Percentiles rank a stretch among this genome's conserved stretches.
Evolutionary conservation across 2,888 invertebrate genomes (phyloP).

Genomic region (Synanthedon formicaeformis): DNA sequence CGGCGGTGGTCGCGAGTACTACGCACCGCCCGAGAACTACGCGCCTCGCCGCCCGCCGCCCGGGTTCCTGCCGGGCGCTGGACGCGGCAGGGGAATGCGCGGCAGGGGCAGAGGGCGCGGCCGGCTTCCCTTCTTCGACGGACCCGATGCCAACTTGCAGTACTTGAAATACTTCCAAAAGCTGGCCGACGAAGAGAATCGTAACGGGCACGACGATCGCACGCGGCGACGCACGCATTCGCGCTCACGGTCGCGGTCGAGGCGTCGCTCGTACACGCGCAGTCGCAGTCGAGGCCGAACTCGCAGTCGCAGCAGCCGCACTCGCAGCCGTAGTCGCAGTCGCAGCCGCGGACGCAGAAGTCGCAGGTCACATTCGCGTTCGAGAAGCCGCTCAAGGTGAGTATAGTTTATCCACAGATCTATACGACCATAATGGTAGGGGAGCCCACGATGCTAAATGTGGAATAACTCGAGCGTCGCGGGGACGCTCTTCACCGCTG

Average conservation of each 20-base stretch:
- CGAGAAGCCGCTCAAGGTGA: conserved; percentile 4
- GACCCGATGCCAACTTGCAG: conserved; percentile 49
- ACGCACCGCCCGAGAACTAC: conserved; percentile 31
- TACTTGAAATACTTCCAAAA: conserved; percentile 71
- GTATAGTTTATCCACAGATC: no score
- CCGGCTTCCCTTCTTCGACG: conserved; percentile 54
- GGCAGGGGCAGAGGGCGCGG: conserved; percentile 22
- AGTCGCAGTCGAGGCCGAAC: conserved; percentile 16
- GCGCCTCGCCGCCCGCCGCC: conserved; percentile 16
- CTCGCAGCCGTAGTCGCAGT: conserved; percentile 31
- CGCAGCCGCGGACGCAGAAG: conserved; percentile 34
- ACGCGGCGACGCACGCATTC: conserved; percentile 33
- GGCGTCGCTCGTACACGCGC: conserved; percentile 20
- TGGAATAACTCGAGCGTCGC: no score
- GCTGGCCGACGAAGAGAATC: conserved; percentile 66
- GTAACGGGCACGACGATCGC: conserved; percentile 58
- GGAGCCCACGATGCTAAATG: no score
- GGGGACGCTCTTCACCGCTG: no score
- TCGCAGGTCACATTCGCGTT: conserved; percentile 16
- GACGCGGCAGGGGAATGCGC: conserved; percentile 7
- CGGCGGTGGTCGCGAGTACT: conserved; percentile 37
- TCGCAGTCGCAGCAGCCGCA: conserved; percentile 21
- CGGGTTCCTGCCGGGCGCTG: conserved; percentile 12
- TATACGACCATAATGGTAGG: no score
- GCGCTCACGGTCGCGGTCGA: conserved; percentile 32